Evolutionary conservation across 2,888 invertebrate genomes (phyloP), one percentile per base, ranked within the genome.

Genomic region (Drosophila recens): DNA sequence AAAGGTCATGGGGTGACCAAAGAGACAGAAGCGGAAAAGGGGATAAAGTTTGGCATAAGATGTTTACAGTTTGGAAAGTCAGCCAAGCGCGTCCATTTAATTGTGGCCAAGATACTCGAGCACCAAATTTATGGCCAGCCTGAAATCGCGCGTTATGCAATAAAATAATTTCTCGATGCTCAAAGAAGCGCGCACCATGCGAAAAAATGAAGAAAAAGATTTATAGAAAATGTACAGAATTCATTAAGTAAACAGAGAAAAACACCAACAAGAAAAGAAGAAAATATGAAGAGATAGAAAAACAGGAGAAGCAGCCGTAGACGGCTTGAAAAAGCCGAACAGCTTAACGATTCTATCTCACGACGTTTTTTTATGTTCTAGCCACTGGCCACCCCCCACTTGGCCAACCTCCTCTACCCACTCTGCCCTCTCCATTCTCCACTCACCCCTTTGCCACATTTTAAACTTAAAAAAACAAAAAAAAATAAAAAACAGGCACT

Each of bases 81-180:
- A 82, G 67, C 90, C 54, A 72, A 77, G 89, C 90, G 87, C 76
- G 70, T 70, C 90, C 80, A 83, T 80, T 86, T 88, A 88, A 82
- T 86, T 86, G 87, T 86, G 80, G 74, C 76, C 75, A 83, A 74
- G 73, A 79, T 86, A 89, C 82, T 81, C 77, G 70, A 73, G 73
- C 90, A 87, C 79, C 80, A 65, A 85, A 88, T 86, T 88, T 88
- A 88, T 75, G 80, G 70, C 83, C 86, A 64, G 65, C 71, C 72
- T 75, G 68, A 82, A 88, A 80, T 79, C 83, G 87, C 88, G 82
- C 80, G 79, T 90, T 88, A 88, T 90, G 79, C 88, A 88, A 86
- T 86, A 88, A 88, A 86, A 90, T 88, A 80, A 75, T 80, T 86
- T 77, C 81, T 79, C 51, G 54, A 68, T 65, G 65, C 53, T 65